Conservation (phyloP, 2,888 invertebrate species). For the Temnothorax unifasciatus region DNA sequence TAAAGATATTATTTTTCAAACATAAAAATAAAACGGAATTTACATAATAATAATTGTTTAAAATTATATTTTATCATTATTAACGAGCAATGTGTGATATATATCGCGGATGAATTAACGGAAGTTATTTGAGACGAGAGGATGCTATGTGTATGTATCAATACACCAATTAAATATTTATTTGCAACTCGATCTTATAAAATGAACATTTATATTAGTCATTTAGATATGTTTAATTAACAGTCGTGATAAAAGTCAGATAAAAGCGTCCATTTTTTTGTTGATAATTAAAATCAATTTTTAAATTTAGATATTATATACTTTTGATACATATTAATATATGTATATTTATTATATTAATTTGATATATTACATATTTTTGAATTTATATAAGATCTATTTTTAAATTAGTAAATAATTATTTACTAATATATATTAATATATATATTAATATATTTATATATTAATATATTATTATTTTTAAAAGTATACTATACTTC, state of each 20-base stretch:
- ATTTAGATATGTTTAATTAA: neutral
- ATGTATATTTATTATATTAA: neutral
- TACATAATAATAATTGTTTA: too few relatives aligned
- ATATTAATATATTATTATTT: too few relatives aligned
- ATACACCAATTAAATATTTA: neutral
- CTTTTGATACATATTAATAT: neutral
- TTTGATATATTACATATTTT: neutral
- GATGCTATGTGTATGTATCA: neutral
- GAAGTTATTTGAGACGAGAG: neutral
- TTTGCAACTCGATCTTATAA: neutral
- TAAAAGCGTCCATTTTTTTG: neutral
- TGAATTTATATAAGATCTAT: neutral
- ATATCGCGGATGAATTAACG: neutral
- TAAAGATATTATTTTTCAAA: too few relatives aligned
- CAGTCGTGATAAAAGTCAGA: neutral
- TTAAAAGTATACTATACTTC: too few relatives aligned
- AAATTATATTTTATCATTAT: neutral
- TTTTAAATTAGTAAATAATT: too few relatives aligned
- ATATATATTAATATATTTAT: too few relatives aligned
- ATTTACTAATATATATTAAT: too few relatives aligned
- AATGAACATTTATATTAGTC: neutral
- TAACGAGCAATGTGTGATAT: conserved; percentile 7
- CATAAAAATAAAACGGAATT: too few relatives aligned
- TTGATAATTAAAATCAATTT: neutral
- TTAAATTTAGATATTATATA: neutral